Evolutionary conservation across 2,113 vertebrate species (phyloP).

Genomic region (Pseudopipra pipra): DNA sequence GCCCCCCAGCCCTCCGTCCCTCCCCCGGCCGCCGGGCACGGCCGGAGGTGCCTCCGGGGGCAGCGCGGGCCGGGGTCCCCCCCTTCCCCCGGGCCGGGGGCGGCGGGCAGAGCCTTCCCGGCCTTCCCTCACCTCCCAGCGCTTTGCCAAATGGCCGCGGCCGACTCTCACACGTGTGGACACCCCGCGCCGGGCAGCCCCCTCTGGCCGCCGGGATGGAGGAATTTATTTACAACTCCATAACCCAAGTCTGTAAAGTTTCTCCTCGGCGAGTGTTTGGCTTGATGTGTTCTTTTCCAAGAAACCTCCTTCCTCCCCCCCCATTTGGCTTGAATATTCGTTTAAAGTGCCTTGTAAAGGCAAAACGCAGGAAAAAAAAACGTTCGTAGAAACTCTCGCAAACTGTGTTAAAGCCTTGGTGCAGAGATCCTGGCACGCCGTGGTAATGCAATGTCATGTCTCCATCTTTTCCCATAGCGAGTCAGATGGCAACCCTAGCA

Average conservation of each 20-base stretch:
- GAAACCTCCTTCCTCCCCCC: background rate
- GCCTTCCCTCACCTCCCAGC: background rate
- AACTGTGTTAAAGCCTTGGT: background rate
- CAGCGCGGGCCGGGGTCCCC: background rate
- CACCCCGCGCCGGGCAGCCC: background rate
- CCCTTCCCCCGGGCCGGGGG: background rate
- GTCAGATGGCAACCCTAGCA: constrained; percentile 98
- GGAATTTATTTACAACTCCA: background rate
- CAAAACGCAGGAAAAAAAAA: background rate
- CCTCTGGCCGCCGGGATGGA: background rate
- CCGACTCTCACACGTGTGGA: background rate
- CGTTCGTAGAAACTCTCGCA: background rate
- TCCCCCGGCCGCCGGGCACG: background rate
- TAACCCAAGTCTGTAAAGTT: background rate
- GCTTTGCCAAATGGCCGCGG: constrained; percentile 41
- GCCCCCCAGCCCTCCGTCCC: background rate
- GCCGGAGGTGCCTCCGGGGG: background rate
- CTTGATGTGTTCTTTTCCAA: background rate
- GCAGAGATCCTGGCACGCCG: rapidly evolving
- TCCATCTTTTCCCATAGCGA: constrained; percentile 76
- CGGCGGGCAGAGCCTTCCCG: background rate
- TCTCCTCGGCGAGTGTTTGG: background rate
- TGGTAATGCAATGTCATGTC: constrained; percentile 47
- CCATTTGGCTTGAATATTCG: background rate
- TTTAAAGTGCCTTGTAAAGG: constrained; percentile 5